Base-by-base conservation (phyloP, 2,888 invertebrate species). In the Octodonta nipae region DNA sequence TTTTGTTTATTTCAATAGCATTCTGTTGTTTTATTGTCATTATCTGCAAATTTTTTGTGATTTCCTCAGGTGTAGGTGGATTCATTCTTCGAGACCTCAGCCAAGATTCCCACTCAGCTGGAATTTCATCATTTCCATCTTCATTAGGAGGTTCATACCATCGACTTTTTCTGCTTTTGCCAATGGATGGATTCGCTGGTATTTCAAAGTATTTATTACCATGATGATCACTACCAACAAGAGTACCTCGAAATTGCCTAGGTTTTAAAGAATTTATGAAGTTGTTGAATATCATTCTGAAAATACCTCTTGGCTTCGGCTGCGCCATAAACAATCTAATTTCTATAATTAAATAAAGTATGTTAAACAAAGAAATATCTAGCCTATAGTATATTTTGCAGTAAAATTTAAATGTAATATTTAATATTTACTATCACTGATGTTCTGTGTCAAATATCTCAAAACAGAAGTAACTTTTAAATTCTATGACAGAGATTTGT, bases 51-150 rank as follows among this genome's bases (percentile, higher is more conserved):
- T 84, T 88, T 45, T 63, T 66, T 6, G 70, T 62, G 5, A 87
- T 63, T 61, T 88, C 87, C 40, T 80, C 78, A 38, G 68, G 70
- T 1, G 73, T 68, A 1, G 88, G 88, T 26, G 84, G 77, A 1
- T 73, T 67, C 2, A 47, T 50, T 45, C 75, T 56, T 34, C 61
- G 46, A 30, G 45, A 52, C 42, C 88, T 66, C 28, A 89, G 61
- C 88, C 88, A 89, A 5, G 87, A 68, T 54, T 86, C 84, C 89
- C 89, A 89, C 61, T 88, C 88, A 1, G 82, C 72, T 1, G 88
- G 83, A 46, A 84, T 53, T 49, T 83, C 81, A 51, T 78, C 74
- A 41, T 78, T 70, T 46, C 80, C 81, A 37, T 75, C 71, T 25
- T 68, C 66, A 11, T 71, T 69, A 0, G 65, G 59, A 0, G 85